Evolutionary conservation across 1,140 invertebrate species (phyloP).

Genomic region (Papilio machaon): DNA sequence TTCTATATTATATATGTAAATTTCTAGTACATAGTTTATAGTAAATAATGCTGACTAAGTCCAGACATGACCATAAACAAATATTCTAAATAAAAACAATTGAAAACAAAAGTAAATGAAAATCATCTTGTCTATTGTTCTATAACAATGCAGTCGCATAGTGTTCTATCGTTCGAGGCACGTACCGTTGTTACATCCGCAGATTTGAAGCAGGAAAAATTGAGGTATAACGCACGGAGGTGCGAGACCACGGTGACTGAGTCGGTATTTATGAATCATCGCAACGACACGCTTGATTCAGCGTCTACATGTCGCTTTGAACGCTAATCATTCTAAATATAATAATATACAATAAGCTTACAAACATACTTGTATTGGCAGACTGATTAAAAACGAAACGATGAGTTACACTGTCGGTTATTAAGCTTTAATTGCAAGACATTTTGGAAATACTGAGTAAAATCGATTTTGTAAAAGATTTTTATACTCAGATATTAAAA

Average conservation of each 20-base stretch:
- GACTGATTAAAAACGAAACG: not conserved
- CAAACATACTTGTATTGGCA: not conserved
- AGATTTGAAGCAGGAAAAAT: slow-evolving; percentile 38
- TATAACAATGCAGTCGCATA: slow-evolving; percentile 25
- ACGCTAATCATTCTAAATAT: slow-evolving; percentile 27
- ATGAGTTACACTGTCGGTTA: not conserved
- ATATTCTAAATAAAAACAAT: not conserved
- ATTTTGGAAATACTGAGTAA: not conserved
- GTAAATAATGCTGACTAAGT: not conserved
- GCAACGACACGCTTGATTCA: slow-evolving; percentile 16
- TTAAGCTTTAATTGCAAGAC: not conserved
- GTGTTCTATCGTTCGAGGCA: slow-evolving; percentile 15
- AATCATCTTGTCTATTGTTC: slow-evolving; percentile 19
- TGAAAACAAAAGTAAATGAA: not conserved
- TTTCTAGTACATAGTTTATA: too few species aligned
- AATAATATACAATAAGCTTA: not conserved
- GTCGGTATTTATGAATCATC: not conserved
- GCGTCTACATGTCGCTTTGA: slow-evolving; percentile 14
- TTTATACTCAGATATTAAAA: not conserved
- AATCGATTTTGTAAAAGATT: not conserved
- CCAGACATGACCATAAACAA: not conserved
- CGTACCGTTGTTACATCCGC: slow-evolving; percentile 33
- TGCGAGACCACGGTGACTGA: slow-evolving; percentile 24
- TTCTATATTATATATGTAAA: too few species aligned
- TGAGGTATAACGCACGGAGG: slow-evolving; percentile 13